Conservation (phyloP, 2,888 invertebrate genomes). For the Apotomis turbidana region DNA sequence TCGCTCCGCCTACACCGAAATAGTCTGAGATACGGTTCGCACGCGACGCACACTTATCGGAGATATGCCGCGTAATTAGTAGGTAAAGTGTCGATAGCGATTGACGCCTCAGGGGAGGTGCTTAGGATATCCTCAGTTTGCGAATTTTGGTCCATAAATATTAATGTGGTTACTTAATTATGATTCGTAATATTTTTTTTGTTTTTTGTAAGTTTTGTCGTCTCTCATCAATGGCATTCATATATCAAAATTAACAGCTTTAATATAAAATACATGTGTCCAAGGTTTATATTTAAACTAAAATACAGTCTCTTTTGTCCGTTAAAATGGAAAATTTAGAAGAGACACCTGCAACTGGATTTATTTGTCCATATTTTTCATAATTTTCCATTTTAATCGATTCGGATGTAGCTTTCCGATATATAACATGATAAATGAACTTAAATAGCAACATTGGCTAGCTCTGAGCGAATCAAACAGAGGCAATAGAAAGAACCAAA, state of each 20-base stretch:
- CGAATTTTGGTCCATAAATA: neutral
- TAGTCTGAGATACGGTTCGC: conserved; percentile 61
- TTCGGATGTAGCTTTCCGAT: neutral
- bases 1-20: conserved; percentile 73
- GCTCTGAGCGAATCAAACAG: neutral
- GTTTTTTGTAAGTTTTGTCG: neutral
- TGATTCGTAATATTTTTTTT: no score
- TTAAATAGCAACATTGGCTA: neutral
- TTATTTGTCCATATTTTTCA: no score
- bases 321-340: no score
- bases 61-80: conserved; percentile 71
- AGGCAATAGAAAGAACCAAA: neutral
- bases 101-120: conserved; percentile 47
- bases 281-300: no score
- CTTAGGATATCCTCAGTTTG: conserved; percentile 6
- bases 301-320: no score
- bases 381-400: no score
- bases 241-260: no score
- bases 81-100: conserved; percentile 56
- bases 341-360: no score
- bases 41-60: conserved; percentile 48
- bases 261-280: no score
- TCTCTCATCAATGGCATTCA: no score
- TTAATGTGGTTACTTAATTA: no score
- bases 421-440: neutral